phyloP scores from a whole-genome alignment of 2,888 invertebrate genomes.

The Ferdinandea cuprea region DNA sequence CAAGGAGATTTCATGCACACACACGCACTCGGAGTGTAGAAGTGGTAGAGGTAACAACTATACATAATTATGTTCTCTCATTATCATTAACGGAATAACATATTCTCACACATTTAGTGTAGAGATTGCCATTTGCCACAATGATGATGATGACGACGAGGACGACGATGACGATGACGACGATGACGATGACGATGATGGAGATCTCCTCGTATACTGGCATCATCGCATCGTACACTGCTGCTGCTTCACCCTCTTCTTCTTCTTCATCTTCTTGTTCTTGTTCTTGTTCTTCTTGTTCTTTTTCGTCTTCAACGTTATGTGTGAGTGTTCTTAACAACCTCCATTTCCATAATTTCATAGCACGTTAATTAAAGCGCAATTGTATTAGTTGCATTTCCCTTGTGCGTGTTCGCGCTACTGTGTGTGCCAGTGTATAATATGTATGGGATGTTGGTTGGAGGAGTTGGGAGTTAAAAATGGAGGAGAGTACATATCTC shows the following conservation, averaged over 20 bases:
- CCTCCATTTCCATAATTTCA: constrained; percentile 68
- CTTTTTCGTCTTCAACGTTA: no score
- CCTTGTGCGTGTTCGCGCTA: constrained; percentile 40
- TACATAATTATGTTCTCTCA: no score
- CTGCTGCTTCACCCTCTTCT: constrained; percentile 64
- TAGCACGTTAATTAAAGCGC: constrained; percentile 73
- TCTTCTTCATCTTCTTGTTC: constrained; percentile 18
- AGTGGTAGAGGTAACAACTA: no score
- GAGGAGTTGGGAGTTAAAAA: constrained; percentile 23
- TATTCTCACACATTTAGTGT: constrained; percentile 34
- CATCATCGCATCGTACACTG: constrained; percentile 7
- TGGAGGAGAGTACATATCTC: constrained; percentile 40
- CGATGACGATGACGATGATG: constrained; percentile 20
- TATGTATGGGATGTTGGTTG: no score
- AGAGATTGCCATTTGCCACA: constrained; percentile 56
- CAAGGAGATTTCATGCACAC: no score
- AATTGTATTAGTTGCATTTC: constrained; percentile 72
- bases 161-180: constrained; percentile 17
- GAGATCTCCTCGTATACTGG: constrained; percentile 2
- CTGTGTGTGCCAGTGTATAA: constrained; percentile 1
- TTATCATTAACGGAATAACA: no score
- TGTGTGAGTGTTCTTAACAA: constrained; percentile 71
- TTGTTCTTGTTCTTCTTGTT: no score
- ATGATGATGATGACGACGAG: constrained; percentile 16
- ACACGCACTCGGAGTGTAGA: no score